phyloP scores from a whole-genome alignment of 2,797 vertebrate species.

The Danio albolineatus region DNA sequence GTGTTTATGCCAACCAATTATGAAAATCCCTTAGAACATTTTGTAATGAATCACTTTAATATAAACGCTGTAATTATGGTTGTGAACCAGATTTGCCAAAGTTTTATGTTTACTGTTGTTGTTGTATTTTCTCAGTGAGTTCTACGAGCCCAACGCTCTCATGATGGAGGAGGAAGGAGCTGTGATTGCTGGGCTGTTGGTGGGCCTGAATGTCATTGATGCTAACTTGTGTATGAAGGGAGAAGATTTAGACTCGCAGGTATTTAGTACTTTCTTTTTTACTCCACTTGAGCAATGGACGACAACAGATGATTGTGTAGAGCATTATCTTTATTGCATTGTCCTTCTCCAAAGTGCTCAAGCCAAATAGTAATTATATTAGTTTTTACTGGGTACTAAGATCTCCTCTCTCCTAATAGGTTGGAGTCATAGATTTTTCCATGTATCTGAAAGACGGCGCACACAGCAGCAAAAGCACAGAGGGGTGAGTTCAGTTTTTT shows the following conservation, averaged over 20 bases:
- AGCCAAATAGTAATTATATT: background rate
- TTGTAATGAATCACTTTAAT: background rate
- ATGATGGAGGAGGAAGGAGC: slow-evolving; percentile 99
- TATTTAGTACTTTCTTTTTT: slow-evolving; percentile 61
- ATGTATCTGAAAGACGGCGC: slow-evolving; percentile 98
- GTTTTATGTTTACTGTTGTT: background rate
- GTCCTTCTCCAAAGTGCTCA: background rate
- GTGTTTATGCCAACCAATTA: too few species aligned
- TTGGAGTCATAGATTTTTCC: slow-evolving; percentile 98
- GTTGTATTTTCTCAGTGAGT: slow-evolving; percentile 51
- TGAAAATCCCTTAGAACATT: too few species aligned
- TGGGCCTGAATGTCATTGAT: slow-evolving; percentile 97
- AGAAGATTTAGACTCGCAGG: slow-evolving; percentile 98
- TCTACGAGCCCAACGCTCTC: slow-evolving; percentile 92
- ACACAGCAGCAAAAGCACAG: slow-evolving; percentile 92
- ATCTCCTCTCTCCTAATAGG: slow-evolving; percentile 75
- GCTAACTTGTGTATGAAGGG: slow-evolving; percentile 99
- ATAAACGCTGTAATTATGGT: background rate
- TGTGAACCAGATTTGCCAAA: background rate
- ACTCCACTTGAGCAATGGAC: background rate
- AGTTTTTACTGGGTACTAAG: background rate
- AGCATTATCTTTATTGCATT: slow-evolving; percentile 1
- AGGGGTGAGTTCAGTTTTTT: slow-evolving; percentile 85
- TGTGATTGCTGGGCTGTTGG: slow-evolving; percentile 94
- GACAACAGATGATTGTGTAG: background rate